Evolutionary conservation across 2,797 vertebrate genomes (phyloP), one percentile per base, ranked within the genome.

Genomic region (Hirundo rustica): DNA sequence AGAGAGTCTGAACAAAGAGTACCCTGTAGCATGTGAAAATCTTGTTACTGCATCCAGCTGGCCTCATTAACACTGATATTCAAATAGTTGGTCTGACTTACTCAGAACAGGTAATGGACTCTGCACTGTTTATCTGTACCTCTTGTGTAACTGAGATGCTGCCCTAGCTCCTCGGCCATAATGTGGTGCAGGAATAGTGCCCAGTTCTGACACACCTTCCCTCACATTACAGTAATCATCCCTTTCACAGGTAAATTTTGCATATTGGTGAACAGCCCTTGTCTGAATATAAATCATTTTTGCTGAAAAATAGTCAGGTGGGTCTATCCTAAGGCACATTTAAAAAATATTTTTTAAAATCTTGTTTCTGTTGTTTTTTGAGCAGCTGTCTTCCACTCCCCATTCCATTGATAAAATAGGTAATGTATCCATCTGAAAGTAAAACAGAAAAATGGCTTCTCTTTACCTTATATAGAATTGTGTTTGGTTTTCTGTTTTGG

Each of bases 151-250:
- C 40, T 38, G 55, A 38, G 60, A 13, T 62, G 50, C 53, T 95
- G 26, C 45, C 14, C 57, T 19, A 32, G 3, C n/a, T 85, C 32
- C 10, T 66, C 5, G 2, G 0, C 13, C 5, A 2, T 29, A n/a
- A 2, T 2, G 4, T 51, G 10, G 27, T 55, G 30, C 9, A 34
- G 80, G 42, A 50, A 26, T 64, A 18, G 2, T 21, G 15, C 14
- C 34, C 4, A 2, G 16, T 62, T 90, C 58, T 86, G 64, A 61
- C 16, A 32, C 32, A 64, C 10, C 45, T 62, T 64, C 32, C 54
- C 7, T 82, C 32, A n/a, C 1, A 0, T 55, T 25, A 68, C 26
- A 45, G 61, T 50, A 92, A 32, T 53, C 16, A 74, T 27, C 40
- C n/a, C 25, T 84, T 93, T 82, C 18, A 30, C 12, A 16, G 66